Evolutionary conservation across 1,140 invertebrate genomes (phyloP), one percentile per base, ranked within the genome.

Genomic region (Lordiphosa collinella): DNA sequence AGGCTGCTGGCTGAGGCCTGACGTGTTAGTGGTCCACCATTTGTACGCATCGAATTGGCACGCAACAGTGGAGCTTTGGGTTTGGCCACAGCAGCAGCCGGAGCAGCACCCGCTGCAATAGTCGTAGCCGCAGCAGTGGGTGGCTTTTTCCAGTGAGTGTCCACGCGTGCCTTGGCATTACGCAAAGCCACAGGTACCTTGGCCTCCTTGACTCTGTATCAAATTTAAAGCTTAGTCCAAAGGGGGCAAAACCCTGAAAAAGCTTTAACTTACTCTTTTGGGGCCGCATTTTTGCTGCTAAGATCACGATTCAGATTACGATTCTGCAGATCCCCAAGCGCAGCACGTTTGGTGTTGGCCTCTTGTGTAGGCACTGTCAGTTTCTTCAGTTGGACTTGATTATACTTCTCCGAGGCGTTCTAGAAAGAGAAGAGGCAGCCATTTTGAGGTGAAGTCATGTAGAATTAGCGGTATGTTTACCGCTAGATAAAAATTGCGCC

Each of bases 141-240:
- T 41, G 68, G 60, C 18, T 89, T 89, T 58, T 89, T 89, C 88
- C 88, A 89, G 38, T 85, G 65, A 1, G 80, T 80, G 37, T 89
- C 88, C 48, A 89, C 88, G 18, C 86, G 84, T 11, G 87, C 65
- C 46, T 89, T 89, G 13, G 74, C 63, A 43, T 58, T 69, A 8
- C 74, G 69, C 25, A 79, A 49, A 9, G 61, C 61, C 49, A 76
- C 67, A 31, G 80, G 57, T 29, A 88, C 34, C 48, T 88, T 88
- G 1, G 65, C 40, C 49, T 86, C 79, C 44, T 87, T 87, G 25
- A 80, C 31, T 32, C 82, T 86, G 25, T 1, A 56, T 18, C 25
- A 54, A 25, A 4, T 4, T 40, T 38, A 8, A 10, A 7, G 7
- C 9, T 14, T 16, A 22, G 8, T 10, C 2, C 4, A 4, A 7